These are phyloP conservation scores for Zygothrica quintamaculata DNA, from an alignment of 2,888 invertebrate species.

Conservation along the genomic window DNA sequence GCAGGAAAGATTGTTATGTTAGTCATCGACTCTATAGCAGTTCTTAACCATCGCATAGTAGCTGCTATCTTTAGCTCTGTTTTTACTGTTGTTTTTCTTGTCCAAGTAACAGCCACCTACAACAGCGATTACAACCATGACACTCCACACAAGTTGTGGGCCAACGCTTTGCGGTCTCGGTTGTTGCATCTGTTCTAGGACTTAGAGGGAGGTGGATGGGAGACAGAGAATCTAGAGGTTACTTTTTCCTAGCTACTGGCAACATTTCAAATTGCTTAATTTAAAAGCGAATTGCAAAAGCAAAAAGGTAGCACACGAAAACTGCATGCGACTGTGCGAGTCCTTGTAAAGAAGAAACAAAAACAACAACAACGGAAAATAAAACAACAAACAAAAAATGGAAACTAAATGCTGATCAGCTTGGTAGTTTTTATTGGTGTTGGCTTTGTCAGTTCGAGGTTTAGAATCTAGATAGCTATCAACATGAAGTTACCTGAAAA, in stretches of 20 bases:
- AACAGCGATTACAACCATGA: constrained; percentile 73
- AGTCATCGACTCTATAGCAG: constrained; percentile 65
- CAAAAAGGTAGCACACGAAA: constrained; percentile 28
- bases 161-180: constrained; percentile 55
- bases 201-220: no score
- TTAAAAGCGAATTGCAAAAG: constrained; percentile 68
- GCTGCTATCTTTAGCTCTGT: constrained; percentile 57
- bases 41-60: constrained; percentile 38
- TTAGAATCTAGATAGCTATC: background rate
- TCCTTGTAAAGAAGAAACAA: constrained; percentile 5
- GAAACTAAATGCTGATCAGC: constrained; percentile 68
- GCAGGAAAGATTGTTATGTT: constrained; percentile 44
- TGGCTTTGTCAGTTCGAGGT: constrained; percentile 24
- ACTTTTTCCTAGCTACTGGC: constrained; percentile 41
- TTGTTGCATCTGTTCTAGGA: constrained; percentile 2
- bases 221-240: no score
- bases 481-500: constrained; percentile 1
- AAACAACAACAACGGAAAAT: background rate
- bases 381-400: constrained; percentile 54
- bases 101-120: constrained; percentile 58
- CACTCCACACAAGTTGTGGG: constrained; percentile 68
- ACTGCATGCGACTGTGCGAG: constrained; percentile 25
- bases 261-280: constrained; percentile 79
- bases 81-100: constrained; percentile 20
- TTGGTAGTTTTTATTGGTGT: constrained; percentile 39